Evolutionary conservation across 1,140 invertebrate species (phyloP).

Genomic region (Lanistes nyassanus): DNA sequence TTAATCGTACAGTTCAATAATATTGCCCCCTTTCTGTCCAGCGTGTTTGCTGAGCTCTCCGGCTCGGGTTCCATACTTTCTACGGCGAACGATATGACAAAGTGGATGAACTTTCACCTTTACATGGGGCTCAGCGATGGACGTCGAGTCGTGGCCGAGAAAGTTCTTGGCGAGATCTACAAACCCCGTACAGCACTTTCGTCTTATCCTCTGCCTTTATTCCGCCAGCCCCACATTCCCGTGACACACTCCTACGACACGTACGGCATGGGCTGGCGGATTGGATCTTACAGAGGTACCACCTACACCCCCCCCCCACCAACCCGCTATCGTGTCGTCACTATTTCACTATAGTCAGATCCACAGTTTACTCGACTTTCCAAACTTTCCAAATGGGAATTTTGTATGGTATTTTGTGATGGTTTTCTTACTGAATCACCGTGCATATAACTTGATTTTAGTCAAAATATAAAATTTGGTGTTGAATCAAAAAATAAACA

Average conservation of each 20-base stretch:
- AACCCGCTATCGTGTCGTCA: too few species aligned
- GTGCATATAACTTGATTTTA: too few species aligned
- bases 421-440: too few species aligned
- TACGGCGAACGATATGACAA: constrained; percentile 52
- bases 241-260: constrained; percentile 24
- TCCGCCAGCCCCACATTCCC: constrained; percentile 27
- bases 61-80: constrained; percentile 49
- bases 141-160: constrained; percentile 3
- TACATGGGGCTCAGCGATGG: constrained; percentile 7
- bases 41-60: constrained; percentile 41
- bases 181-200: constrained; percentile 10
- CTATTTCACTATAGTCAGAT: too few species aligned
- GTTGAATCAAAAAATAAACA: too few species aligned
- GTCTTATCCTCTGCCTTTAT: background rate
- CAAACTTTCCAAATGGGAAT: too few species aligned
- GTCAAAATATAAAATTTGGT: too few species aligned
- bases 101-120: constrained; percentile 57
- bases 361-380: too few species aligned
- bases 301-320: too few species aligned
- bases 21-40: constrained; percentile 28
- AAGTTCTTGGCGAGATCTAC: constrained; percentile 9
- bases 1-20: too few species aligned
- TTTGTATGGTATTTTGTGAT: too few species aligned
- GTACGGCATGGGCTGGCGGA: constrained; percentile 34
- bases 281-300: constrained; percentile 33